phyloP scores from a whole-genome alignment of 2,797 vertebrate genomes.

The Glyptemys insculpta region DNA sequence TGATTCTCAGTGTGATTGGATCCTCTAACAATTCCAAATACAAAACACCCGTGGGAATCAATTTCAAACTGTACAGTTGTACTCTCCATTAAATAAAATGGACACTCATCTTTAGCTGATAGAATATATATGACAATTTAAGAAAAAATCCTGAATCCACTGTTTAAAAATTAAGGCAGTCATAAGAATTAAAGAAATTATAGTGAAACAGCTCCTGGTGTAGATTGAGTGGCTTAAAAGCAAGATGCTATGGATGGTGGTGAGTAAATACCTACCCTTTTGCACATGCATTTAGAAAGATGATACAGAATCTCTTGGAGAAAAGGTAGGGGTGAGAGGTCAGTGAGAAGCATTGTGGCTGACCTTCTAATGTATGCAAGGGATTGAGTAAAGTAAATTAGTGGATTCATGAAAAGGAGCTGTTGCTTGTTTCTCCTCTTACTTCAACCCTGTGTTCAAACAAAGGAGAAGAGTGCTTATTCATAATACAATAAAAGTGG shows the following conservation, averaged over 20 bases:
- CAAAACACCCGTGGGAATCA: neutral
- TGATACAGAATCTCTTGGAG: neutral
- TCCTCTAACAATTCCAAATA: neutral
- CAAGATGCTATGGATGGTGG: too few relatives aligned
- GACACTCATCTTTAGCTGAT: too few relatives aligned
- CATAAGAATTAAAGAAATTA: too few relatives aligned
- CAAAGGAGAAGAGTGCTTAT: neutral
- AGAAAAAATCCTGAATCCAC: too few relatives aligned
- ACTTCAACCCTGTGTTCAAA: neutral
- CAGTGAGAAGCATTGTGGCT: neutral
- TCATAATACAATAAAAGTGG: neutral
- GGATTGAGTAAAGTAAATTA: neutral
- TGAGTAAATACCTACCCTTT: too few relatives aligned
- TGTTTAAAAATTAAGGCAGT: too few relatives aligned
- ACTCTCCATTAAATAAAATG: too few relatives aligned
- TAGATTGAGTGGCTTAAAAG: too few relatives aligned
- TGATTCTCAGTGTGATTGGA: neutral
- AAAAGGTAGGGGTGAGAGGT: neutral
- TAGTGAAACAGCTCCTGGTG: too few relatives aligned
- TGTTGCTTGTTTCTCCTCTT: neutral
- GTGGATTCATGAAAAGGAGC: neutral
- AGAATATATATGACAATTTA: too few relatives aligned
- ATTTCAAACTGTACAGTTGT: neutral
- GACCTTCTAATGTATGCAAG: neutral
- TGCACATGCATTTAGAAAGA: neutral